Evolutionary conservation across 2,888 invertebrate species (phyloP).

Genomic region (Orthosia gothica): DNA sequence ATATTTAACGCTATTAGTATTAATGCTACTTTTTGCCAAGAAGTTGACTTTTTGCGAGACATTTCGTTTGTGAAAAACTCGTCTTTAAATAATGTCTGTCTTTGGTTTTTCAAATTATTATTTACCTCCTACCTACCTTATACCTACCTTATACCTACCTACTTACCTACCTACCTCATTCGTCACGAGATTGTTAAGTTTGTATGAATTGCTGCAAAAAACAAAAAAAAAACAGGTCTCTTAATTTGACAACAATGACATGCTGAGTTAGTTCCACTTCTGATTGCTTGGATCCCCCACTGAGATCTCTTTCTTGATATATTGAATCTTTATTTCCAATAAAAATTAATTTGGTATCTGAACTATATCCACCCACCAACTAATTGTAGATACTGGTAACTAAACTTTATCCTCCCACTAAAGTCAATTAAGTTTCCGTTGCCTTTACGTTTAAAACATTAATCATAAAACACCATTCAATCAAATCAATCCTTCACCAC

Average conservation of each 20-base stretch:
- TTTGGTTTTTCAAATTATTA: constrained; percentile 23
- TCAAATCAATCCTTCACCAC: constrained; percentile 42
- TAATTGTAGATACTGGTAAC: too few relatives aligned
- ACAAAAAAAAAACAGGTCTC: not conserved
- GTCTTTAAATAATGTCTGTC: constrained; percentile 21
- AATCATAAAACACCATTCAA: constrained; percentile 27
- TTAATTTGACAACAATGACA: constrained; percentile 27
- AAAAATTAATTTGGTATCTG: not conserved
- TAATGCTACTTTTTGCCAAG: constrained; percentile 29
- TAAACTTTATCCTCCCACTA: too few relatives aligned
- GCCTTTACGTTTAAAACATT: constrained; percentile 11
- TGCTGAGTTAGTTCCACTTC: constrained; percentile 42
- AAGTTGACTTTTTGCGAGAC: constrained; percentile 17
- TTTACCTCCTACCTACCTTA: constrained; percentile 2
- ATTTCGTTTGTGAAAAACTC: not conserved
- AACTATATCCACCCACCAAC: not conserved
- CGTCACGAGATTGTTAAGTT: constrained; percentile 7
- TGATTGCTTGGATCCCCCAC: constrained; percentile 13
- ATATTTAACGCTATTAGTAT: constrained; percentile 18
- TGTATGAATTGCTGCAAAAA: constrained; percentile 21
- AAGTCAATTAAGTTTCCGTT: not conserved
- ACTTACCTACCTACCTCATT: not conserved
- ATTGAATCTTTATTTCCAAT: constrained; percentile 10
- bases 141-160: too few relatives aligned
- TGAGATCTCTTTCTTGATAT: constrained; percentile 8